Base-by-base conservation (phyloP, 35 echinoderm and acorn worm species). In the Lytechinus pictus region DNA sequence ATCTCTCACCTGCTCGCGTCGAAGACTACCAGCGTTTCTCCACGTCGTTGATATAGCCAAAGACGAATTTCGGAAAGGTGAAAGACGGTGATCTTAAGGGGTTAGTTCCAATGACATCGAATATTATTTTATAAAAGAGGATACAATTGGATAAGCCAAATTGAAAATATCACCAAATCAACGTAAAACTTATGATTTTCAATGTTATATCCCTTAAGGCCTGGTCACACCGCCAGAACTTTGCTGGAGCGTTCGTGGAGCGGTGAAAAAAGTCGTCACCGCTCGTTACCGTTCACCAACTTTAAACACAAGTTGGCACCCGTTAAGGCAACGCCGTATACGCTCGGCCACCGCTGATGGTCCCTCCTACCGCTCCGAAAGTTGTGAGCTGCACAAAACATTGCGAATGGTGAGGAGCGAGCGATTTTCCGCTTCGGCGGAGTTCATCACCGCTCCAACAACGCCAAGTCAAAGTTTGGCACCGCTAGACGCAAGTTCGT, bases 401-500 rank as follows among this genome's bases (percentile, higher is more conserved):
- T 89, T 89, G 87, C 87, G 52, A 89, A 27, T 27, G 52, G 87
- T 89, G 87, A 89, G 27, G 87, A 89, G 87, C 87, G 87, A n/a
- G 52, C 87, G 28, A 89, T 89, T 89, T 89, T 89, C 87, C 87
- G 87, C 87, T 89, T n/a, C 87, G 52, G 87, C 87, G 28, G 4
- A 89, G 87, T 89, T 89, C n/a, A 89, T n/a, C 87, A 89, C 87
- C 87, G 87, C 87, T 89, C 87, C 87, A 89, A 89, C 87, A 89
- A 89, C 87, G 27, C 87, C 87, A 4, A 89, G 87, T 53, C 87
- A 89, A 89, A 89, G 87, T 89, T 89, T 89, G 87, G 87, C 87
- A 28, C 87, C 87, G 87, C 87, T 89, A 89, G 87, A 89, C 87
- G 87, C 27, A 89, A 89, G 87, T 89, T 89, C 87, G 87, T 89